Percentiles rank a stretch among this genome's conserved stretches.
Conservation (phyloP, 2,113 vertebrate species). For the Puntigrus tetrazona region DNA sequence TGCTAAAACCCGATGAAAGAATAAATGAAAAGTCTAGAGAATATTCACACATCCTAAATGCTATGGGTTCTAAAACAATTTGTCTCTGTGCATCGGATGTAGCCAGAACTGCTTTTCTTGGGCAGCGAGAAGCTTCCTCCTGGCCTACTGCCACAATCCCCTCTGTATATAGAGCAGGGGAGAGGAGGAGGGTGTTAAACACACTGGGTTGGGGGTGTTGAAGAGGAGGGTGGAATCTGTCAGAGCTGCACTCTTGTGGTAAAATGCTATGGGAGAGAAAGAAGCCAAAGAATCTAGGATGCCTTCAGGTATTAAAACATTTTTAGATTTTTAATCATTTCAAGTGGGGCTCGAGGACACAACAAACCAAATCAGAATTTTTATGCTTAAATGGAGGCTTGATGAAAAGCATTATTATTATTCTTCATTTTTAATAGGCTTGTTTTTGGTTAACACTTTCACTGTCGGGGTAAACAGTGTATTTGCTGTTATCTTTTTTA, state of each 20-base stretch:
- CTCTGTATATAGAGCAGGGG: constrained; percentile 64
- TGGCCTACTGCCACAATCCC: constrained; percentile 57
- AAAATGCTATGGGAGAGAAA: constrained; percentile 64
- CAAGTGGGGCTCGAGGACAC: constrained; percentile 74
- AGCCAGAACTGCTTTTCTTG: constrained; percentile 43
- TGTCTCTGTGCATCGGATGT: constrained; percentile 43
- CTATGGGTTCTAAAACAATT: constrained; percentile 3
- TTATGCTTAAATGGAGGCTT: constrained; percentile 61
- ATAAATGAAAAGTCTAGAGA: constrained; percentile 26
- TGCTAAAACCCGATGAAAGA: constrained; percentile 22
- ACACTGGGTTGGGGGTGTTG: constrained; percentile 59
- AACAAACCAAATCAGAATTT: constrained; percentile 67
- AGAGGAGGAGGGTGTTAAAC: constrained; percentile 46
- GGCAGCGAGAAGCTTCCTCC: constrained; percentile 43
- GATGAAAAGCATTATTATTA: constrained; percentile 65
- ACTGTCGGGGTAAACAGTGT: not conserved
- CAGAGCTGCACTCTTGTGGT: constrained; percentile 75
- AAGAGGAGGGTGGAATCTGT: constrained; percentile 67
- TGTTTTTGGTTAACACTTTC: constrained; percentile 47
- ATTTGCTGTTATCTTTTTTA: not conserved
- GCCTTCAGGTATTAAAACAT: constrained; percentile 80
- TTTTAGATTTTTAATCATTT: constrained; percentile 84
- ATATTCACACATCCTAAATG: constrained; percentile 45
- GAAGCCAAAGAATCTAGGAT: constrained; percentile 77
- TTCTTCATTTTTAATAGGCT: constrained; percentile 52